Percentiles rank a stretch among this genome's conserved stretches.
Evolutionary conservation across 2,888 invertebrate genomes (phyloP).

Genomic region (Mechanitis messenoides): DNA sequence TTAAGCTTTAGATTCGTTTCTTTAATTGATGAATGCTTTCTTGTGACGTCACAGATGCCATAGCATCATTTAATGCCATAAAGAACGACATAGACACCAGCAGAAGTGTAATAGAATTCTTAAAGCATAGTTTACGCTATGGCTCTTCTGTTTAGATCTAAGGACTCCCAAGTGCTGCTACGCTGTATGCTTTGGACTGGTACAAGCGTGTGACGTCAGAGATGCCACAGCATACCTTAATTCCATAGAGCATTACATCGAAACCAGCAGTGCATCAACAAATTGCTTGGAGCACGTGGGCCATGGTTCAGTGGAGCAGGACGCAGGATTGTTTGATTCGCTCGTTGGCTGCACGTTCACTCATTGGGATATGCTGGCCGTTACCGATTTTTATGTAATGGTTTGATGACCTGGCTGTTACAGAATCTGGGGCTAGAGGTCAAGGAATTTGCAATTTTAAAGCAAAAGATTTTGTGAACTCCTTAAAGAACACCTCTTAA

Average conservation of each 20-base stretch:
- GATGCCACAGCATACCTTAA: conserved; percentile 6
- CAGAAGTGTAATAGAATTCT: no score
- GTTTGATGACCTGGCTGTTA: conserved; percentile 7
- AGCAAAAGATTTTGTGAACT: neutral
- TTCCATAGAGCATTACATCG: conserved; percentile 5
- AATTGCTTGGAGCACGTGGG: conserved; percentile 32
- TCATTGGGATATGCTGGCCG: conserved; percentile 24
- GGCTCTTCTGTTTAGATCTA: no score
- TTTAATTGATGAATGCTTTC: no score
- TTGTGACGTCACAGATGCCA: no score
- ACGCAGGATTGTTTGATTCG: conserved; percentile 37
- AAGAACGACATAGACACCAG: no score
- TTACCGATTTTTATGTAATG: conserved; percentile 11
- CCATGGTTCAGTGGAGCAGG: conserved; percentile 50
- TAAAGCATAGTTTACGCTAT: no score
- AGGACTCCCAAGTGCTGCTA: no score
- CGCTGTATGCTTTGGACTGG: no score
- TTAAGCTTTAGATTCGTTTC: no score
- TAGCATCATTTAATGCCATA: no score
- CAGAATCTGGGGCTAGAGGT: neutral
- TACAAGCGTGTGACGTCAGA: neutral
- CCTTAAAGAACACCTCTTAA: no score
- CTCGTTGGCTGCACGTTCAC: conserved; percentile 35
- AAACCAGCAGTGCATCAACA: conserved; percentile 11
- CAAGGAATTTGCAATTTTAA: neutral